Evolutionary conservation across 2,888 invertebrate genomes (phyloP).

Genomic region (Apodemia mormo): DNA sequence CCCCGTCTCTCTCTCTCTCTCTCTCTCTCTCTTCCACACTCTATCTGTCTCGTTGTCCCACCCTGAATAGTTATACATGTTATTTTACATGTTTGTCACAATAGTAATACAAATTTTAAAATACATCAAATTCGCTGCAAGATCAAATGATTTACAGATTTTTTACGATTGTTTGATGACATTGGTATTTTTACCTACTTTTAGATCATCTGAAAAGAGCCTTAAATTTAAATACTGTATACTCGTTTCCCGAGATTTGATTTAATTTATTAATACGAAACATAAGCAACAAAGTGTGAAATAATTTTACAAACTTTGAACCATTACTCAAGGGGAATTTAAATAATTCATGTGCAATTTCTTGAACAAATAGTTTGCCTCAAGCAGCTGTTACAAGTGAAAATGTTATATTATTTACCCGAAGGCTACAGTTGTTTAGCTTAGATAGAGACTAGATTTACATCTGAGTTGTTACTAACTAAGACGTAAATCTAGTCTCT

Average conservation of each 20-base stretch:
- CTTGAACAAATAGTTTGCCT: background rate
- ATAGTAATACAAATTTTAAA: no score
- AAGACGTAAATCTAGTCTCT: background rate
- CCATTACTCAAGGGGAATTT: background rate
- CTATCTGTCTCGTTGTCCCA: no score
- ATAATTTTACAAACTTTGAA: conserved; percentile 4
- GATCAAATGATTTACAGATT: no score
- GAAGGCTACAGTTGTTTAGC: background rate
- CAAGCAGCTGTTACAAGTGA: background rate
- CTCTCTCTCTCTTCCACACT: no score
- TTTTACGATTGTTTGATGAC: no score
- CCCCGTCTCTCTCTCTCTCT: no score
- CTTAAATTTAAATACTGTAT: background rate
- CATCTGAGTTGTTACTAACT: background rate
- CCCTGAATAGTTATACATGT: no score
- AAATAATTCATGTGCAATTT: background rate
- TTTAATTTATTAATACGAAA: background rate
- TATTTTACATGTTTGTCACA: no score
- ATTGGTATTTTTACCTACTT: background rate
- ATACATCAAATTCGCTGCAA: no score
- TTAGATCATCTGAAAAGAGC: background rate
- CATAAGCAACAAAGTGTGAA: background rate
- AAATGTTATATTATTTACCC: background rate
- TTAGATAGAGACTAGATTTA: no score
- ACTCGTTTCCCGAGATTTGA: background rate